Percentiles rank a stretch among this genome's conserved stretches.
Conservation (phyloP, 2,888 invertebrate species). For the Heteropelma amictum region DNA sequence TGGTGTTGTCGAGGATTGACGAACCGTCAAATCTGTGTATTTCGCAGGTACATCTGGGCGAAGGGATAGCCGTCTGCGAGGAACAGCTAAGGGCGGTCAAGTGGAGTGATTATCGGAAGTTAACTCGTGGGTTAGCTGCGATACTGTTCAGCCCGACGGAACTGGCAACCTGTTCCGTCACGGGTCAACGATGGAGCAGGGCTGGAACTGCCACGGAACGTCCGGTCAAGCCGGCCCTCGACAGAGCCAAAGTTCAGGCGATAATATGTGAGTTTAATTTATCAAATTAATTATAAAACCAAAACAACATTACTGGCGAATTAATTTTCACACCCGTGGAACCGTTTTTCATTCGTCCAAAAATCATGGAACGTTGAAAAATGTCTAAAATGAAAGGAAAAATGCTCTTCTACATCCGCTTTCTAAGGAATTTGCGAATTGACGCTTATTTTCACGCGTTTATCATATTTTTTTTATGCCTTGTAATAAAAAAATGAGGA, state of each 20-base stretch:
- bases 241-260: conserved; percentile 86
- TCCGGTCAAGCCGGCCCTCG: conserved; percentile 87
- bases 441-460: no score
- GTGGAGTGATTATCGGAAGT: conserved; percentile 87
- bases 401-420: no score
- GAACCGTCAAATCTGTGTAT: neutral
- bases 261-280: conserved; percentile 82
- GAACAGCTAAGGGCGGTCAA: conserved; percentile 85
- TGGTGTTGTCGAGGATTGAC: neutral
- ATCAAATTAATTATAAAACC: no score
- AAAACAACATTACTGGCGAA: no score
- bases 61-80: conserved; percentile 86
- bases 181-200: conserved; percentile 87
- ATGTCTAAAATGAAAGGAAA: no score
- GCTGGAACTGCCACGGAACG: conserved; percentile 84
- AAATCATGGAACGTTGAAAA: no score
- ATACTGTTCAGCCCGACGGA: conserved; percentile 87
- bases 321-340: no score
- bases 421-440: no score
- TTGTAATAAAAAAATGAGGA: no score
- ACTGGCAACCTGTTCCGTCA: conserved; percentile 86
- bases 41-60: conserved; percentile 84
- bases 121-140: conserved; percentile 86
- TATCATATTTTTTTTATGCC: no score
- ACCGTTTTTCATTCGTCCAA: no score